These are phyloP conservation scores for Puffinus mauretanicus DNA, from an alignment of 2,113 vertebrate species.

Conservation along the genomic window DNA sequence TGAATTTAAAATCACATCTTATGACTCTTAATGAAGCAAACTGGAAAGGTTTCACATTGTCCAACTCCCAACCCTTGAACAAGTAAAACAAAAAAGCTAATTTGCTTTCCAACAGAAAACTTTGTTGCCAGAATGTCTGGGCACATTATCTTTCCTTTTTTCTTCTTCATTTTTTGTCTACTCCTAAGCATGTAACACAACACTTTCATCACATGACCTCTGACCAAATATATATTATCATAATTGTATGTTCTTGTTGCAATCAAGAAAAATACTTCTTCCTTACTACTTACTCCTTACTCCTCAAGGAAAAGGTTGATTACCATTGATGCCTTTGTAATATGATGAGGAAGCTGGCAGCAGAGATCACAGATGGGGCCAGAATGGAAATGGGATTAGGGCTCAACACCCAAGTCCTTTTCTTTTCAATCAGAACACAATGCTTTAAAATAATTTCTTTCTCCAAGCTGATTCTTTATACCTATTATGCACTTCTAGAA, in stretches of 20 bases:
- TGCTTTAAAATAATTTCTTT: neutral
- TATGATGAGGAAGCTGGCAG: neutral
- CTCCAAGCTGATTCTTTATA: neutral
- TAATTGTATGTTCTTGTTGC: neutral
- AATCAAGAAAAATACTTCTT: neutral
- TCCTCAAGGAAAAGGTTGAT: neutral
- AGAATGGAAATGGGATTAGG: neutral
- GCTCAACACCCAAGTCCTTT: neutral
- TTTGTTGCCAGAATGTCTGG: neutral
- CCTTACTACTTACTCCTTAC: neutral
- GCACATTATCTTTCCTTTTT: neutral
- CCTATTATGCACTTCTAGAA: neutral
- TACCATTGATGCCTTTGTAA: neutral
- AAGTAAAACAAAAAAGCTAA: neutral
- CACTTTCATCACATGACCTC: neutral
- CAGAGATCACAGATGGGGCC: neutral
- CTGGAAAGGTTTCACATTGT: neutral
- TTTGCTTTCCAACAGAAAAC: neutral
- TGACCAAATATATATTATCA: neutral
- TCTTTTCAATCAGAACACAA: neutral
- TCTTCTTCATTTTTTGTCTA: neutral
- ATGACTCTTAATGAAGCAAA: neutral
- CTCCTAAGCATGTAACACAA: neutral
- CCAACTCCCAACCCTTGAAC: neutral
- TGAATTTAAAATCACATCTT: too few relatives aligned